Evolutionary conservation across 2,797 vertebrate species (phyloP).

Genomic region (Bradypodion ventrale): DNA sequence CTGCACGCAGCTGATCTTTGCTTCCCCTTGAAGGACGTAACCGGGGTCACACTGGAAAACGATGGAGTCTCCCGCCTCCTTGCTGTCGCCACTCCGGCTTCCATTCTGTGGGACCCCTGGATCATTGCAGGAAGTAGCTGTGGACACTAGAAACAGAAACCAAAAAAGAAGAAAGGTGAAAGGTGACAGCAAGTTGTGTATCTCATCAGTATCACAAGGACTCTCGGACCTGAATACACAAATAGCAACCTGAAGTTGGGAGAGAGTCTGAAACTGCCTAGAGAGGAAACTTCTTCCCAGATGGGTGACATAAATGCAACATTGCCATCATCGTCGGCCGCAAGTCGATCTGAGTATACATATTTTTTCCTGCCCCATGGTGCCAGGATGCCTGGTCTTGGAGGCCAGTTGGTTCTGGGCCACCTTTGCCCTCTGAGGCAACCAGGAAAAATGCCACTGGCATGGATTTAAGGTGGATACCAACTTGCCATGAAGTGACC

Average conservation of each 20-base stretch:
- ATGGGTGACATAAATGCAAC: too few relatives aligned
- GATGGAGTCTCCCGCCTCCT: constrained; percentile 90
- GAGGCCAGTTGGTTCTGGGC: too few relatives aligned
- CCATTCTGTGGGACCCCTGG: constrained; percentile 95
- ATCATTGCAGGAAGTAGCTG: constrained; percentile 95
- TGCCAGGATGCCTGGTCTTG: too few relatives aligned
- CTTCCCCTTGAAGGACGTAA: constrained; percentile 89
- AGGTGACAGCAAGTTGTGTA: rapidly evolving
- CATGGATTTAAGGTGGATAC: too few relatives aligned
- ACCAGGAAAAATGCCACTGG: too few relatives aligned
- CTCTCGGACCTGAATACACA: not conserved
- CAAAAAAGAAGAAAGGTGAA: constrained; percentile 13
- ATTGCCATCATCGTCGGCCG: too few relatives aligned
- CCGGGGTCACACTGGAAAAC: constrained; percentile 95
- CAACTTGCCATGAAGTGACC: too few relatives aligned
- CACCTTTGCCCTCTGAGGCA: too few relatives aligned
- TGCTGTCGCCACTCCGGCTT: constrained; percentile 91
- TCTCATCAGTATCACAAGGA: not conserved
- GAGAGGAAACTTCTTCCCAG: too few relatives aligned
- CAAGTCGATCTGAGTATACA: too few relatives aligned
- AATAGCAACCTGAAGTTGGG: not conserved
- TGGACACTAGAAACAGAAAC: constrained; percentile 81
- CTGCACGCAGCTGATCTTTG: constrained; percentile 92
- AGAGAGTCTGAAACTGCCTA: too few relatives aligned
- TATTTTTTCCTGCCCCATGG: too few relatives aligned